These are phyloP conservation scores for Aricia agestis DNA, from an alignment of 1,140 invertebrate species.

Conservation along the genomic window DNA sequence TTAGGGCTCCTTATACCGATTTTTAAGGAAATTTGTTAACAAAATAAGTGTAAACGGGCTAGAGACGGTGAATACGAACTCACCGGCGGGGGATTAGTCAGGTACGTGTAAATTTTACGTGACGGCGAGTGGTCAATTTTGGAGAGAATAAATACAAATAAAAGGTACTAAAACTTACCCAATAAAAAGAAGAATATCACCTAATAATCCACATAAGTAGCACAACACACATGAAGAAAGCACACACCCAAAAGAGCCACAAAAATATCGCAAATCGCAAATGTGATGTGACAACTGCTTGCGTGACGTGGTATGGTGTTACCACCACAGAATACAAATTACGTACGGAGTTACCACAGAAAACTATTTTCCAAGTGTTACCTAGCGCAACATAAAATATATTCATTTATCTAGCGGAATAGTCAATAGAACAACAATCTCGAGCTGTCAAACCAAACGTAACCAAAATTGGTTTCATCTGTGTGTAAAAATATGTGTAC, in stretches of 20 bases:
- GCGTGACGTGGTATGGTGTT: conserved; percentile 70
- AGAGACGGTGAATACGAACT: conserved; percentile 53
- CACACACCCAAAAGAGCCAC: conserved; percentile 74
- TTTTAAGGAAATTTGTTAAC: conserved; percentile 41
- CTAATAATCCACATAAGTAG: conserved; percentile 76
- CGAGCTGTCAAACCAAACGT: too few species aligned
- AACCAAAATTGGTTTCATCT: too few species aligned
- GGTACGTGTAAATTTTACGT: neutral
- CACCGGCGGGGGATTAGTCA: conserved; percentile 51
- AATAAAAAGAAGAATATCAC: conserved; percentile 70
- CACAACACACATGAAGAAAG: conserved; percentile 74
- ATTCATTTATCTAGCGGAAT: too few species aligned
- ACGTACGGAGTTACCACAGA: conserved; percentile 51
- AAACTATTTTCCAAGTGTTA: neutral
- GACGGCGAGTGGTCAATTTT: neutral
- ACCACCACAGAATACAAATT: too few species aligned
- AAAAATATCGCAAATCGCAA: conserved; percentile 73
- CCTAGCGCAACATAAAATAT: too few species aligned
- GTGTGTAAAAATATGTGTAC: too few species aligned
- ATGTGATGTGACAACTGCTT: conserved; percentile 71
- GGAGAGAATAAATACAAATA: neutral
- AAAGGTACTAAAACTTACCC: conserved; percentile 50
- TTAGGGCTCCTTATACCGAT: neutral
- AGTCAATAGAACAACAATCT: too few species aligned
- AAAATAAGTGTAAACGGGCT: conserved; percentile 42